Conservation (phyloP, 2,797 vertebrate species). For the Lepus oiostolus region DNA sequence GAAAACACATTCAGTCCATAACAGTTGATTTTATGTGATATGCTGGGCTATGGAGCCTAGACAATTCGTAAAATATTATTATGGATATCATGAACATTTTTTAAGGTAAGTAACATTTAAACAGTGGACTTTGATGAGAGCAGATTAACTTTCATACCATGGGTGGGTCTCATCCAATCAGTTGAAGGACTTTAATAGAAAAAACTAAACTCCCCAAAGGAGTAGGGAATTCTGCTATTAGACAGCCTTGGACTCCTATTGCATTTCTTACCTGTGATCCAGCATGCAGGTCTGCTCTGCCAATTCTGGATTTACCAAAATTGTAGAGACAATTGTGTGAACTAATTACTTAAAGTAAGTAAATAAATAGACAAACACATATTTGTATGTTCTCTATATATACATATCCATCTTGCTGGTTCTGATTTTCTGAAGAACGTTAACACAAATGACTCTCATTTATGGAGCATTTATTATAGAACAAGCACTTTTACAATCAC, state of each 20-base stretch:
- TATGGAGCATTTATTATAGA: constrained; percentile 12
- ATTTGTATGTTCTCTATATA: neutral
- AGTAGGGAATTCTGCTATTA: neutral
- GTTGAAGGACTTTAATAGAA: neutral
- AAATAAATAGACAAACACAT: no score
- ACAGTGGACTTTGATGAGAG: neutral
- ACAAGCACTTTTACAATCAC: neutral
- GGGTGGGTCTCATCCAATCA: neutral
- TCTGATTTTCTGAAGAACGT: neutral
- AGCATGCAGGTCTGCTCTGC: neutral
- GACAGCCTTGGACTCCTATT: neutral
- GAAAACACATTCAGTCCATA: neutral
- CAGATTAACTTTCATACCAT: neutral
- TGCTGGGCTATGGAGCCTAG: neutral
- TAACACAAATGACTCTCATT: constrained; percentile 4
- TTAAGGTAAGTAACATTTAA: neutral
- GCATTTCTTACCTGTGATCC: neutral
- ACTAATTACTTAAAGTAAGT: neutral
- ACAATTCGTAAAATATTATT: neutral
- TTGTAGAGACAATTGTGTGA: neutral
- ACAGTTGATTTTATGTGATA: neutral
- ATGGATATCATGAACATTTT: neutral
- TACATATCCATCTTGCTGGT: neutral
- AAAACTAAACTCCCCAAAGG: neutral
- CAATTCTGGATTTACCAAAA: neutral